Evolutionary conservation across 2,797 vertebrate genomes (phyloP).

Genomic region (Carcharodon carcharias): DNA sequence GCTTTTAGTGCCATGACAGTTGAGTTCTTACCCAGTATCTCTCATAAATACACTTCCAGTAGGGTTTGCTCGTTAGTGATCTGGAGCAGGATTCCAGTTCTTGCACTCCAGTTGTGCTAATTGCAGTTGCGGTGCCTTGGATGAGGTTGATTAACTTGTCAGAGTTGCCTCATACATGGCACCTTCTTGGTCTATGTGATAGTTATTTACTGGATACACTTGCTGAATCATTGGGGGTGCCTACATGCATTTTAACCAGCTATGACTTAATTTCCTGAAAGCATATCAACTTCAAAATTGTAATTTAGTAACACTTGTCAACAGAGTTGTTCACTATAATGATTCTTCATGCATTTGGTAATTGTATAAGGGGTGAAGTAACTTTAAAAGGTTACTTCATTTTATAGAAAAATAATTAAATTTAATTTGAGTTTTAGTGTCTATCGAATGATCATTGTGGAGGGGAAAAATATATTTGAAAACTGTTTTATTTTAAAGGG

Average conservation of each 20-base stretch:
- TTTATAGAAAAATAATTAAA: background rate
- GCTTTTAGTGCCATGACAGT: background rate
- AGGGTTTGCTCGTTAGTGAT: background rate
- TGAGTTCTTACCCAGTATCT: background rate
- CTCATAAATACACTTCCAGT: background rate
- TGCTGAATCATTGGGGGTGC: background rate
- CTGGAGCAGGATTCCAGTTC: background rate
- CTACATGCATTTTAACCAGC: background rate
- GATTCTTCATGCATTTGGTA: background rate
- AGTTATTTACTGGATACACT: background rate
- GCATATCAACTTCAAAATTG: background rate
- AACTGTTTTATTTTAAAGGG: conserved; percentile 58
- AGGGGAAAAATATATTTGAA: conserved; percentile 30
- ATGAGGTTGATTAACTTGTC: background rate
- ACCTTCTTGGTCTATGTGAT: background rate
- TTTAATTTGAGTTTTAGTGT: background rate
- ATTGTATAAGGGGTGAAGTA: background rate
- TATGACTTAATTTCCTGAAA: background rate
- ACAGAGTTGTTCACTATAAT: background rate
- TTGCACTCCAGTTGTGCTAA: background rate
- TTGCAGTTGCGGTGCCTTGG: background rate
- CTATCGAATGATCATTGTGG: too few species aligned
- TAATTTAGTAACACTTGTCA: background rate
- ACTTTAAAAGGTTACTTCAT: background rate
- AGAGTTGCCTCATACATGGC: background rate